phyloP scores from a whole-genome alignment of 2,797 vertebrate species.

The Pterois miles region DNA sequence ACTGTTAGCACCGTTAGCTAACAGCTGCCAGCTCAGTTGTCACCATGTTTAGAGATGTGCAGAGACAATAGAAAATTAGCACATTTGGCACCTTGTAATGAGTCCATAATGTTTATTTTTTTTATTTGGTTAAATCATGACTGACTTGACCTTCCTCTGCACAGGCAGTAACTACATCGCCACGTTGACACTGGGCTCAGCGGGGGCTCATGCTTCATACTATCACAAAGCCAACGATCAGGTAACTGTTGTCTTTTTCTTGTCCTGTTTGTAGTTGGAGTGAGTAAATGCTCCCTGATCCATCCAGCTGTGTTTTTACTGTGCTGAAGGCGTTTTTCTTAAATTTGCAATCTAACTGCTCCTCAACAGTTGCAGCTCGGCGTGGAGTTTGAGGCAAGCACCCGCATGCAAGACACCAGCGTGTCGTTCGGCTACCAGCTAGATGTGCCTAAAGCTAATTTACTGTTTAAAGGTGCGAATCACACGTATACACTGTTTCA shows the following conservation, averaged over 20 bases:
- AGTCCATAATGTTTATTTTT: background rate
- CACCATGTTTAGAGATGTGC: no score
- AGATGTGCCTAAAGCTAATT: slow-evolving; percentile 90
- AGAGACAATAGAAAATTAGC: no score
- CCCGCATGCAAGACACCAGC: slow-evolving; percentile 90
- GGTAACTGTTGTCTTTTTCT: slow-evolving; percentile 66
- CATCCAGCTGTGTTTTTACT: background rate
- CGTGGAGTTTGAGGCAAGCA: slow-evolving; percentile 90
- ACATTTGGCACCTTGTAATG: no score
- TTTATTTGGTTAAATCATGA: background rate
- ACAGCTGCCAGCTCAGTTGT: no score
- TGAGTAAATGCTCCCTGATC: background rate
- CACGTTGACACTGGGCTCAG: slow-evolving; percentile 89
- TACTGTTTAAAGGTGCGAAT: slow-evolving; percentile 89
- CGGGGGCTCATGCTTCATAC: slow-evolving; percentile 89
- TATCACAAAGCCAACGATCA: slow-evolving; percentile 94
- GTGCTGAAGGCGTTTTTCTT: background rate
- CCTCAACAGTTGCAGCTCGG: slow-evolving; percentile 88
- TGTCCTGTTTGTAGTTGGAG: background rate
- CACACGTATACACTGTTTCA: background rate
- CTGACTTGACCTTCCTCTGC: background rate
- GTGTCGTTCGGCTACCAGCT: slow-evolving; percentile 91
- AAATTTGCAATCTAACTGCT: background rate
- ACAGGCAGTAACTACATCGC: slow-evolving; percentile 87
- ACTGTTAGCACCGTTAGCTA: no score